Conservation (phyloP, 2,113 vertebrate genomes). For the Oreochromis spilurus region DNA sequence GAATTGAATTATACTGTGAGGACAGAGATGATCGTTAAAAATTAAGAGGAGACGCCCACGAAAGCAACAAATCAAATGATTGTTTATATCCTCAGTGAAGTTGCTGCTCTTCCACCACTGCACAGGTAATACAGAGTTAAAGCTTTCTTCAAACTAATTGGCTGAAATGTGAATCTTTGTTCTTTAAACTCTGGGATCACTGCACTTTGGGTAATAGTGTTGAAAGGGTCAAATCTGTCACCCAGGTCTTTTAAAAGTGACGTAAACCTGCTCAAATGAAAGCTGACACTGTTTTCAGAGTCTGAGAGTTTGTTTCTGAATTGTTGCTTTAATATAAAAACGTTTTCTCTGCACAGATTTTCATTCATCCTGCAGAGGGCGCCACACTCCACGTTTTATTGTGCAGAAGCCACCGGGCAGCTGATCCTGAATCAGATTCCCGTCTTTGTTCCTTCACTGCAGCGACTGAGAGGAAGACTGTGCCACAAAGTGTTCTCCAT, state of each 20-base stretch:
- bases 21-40: background rate
- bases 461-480: background rate
- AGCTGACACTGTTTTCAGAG: too few species aligned
- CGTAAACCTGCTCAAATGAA: fast-evolving
- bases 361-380: conserved; percentile 1
- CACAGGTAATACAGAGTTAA: background rate
- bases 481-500: background rate
- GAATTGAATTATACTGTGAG: background rate
- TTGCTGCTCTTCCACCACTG: background rate
- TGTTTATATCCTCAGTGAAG: background rate
- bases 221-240: background rate
- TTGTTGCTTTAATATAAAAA: background rate
- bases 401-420: background rate
- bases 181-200: background rate
- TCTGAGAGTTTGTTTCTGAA: background rate
- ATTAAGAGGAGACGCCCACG: background rate
- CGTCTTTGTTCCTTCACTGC: background rate
- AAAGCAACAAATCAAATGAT: fast-evolving
- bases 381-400: background rate
- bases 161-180: background rate
- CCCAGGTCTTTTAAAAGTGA: too few species aligned
- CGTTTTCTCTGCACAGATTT: background rate
- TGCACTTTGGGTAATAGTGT: background rate
- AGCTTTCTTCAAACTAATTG: background rate
- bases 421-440: background rate